A percentile compares a stretch with the other conserved stretches of the same genome.
phyloP scores from a whole-genome alignment of 2,113 vertebrate genomes.

The Anseranas semipalmata region DNA sequence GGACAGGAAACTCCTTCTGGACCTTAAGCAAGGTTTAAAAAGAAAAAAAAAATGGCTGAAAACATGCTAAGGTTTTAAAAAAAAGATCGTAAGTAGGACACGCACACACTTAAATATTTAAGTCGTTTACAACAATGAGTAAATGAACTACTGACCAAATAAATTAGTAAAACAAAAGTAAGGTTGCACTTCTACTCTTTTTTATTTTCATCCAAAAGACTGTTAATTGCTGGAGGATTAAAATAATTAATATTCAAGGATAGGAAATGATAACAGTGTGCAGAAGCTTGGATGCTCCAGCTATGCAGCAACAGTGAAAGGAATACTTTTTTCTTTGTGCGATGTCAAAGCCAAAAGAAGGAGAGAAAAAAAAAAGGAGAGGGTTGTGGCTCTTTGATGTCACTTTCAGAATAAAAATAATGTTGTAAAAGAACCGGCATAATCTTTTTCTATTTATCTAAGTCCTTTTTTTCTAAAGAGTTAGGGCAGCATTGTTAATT shows the following conservation, averaged over 20 bases:
- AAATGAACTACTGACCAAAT: slow-evolving; percentile 38
- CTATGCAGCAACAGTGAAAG: slow-evolving; percentile 37
- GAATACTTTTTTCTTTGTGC: slow-evolving; percentile 39
- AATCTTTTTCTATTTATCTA: slow-evolving; percentile 62
- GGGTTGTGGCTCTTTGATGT: slow-evolving; percentile 52
- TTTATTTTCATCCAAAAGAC: slow-evolving; percentile 20
- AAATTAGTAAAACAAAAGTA: slow-evolving; percentile 43
- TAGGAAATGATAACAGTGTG: slow-evolving; percentile 17
- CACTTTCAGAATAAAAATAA: slow-evolving; percentile 36
- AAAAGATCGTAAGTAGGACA: not conserved
- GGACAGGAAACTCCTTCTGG: not conserved
- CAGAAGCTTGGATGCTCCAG: not conserved
- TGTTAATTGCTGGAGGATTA: slow-evolving; percentile 64
- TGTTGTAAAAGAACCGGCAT: slow-evolving; percentile 12
- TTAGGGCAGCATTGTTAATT: slow-evolving; percentile 71
- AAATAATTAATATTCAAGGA: slow-evolving; percentile 55
- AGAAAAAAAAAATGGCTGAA: not conserved
- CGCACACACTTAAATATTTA: not conserved
- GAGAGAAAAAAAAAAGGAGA: not conserved
- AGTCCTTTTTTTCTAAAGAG: slow-evolving; percentile 32
- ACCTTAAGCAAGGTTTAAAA: not conserved
- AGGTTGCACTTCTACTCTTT: slow-evolving; percentile 34
- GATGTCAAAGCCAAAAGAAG: slow-evolving; percentile 35
- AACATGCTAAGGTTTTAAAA: not conserved
- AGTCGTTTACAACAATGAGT: not conserved